phyloP scores from a whole-genome alignment of 2,888 invertebrate genomes.

The Morinoia aosen region DNA sequence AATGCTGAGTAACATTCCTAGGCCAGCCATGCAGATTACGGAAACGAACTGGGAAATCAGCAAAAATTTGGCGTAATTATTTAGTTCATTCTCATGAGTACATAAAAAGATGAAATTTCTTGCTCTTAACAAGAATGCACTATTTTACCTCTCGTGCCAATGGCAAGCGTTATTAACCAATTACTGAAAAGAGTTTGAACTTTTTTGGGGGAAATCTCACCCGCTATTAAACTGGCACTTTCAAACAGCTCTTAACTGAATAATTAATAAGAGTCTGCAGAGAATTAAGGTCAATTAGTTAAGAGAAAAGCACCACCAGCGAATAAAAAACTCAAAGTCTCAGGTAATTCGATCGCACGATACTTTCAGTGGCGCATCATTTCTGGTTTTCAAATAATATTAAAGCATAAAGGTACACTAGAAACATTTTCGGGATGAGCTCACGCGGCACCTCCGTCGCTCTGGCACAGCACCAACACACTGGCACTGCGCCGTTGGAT shows the following conservation, averaged over 20 bases:
- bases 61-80: neutral
- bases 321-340: neutral
- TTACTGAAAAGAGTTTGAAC: neutral
- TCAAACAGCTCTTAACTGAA: neutral
- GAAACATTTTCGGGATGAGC: neutral
- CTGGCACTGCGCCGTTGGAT: neutral
- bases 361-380: neutral
- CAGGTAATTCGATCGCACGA: neutral
- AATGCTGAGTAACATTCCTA: neutral
- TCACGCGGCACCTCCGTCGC: neutral
- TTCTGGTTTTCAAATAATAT: neutral
- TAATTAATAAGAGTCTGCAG: neutral
- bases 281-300: neutral
- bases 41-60: neutral
- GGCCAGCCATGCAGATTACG: neutral
- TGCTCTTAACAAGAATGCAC: neutral
- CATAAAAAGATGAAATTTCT: neutral
- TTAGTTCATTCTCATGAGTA: neutral
- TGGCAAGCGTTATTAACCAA: neutral
- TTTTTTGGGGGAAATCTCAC: neutral
- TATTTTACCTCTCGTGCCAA: neutral
- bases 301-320: neutral
- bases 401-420: neutral
- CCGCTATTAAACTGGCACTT: neutral
- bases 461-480: neutral